Evolutionary conservation across 2,888 invertebrate genomes (phyloP), one percentile per base, ranked within the genome.

Genomic region (Euzophera pinguis): DNA sequence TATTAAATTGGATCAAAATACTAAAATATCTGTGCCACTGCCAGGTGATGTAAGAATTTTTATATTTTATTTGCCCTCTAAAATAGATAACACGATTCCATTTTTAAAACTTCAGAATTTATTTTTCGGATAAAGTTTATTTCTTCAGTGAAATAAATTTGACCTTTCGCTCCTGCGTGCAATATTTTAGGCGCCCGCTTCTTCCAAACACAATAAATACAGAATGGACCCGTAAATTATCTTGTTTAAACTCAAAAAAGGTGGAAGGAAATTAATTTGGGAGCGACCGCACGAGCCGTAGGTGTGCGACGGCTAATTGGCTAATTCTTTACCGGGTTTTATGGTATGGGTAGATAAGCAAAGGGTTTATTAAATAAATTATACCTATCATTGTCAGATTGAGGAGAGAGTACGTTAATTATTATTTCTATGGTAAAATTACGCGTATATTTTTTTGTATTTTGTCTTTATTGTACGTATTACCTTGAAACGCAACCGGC

Each of bases 171-270:
- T 3, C 22, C n/a, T 17, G 5, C 9, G 27, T 12, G 43, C 43
- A n/a, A 27, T 10, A 51, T 37, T 43, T 51, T 43, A 51, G 13
- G 27, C 12, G 7, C 47, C 53, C 60, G 53, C 56, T 52, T 61
- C 64, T 60, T 56, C 62, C 62, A 22, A 68, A 73, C 62, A 70
- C 73, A 67, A 76, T 79, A 75, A 76, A 79, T 78, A 73, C 61
- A 67, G 73, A 75, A 75, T 77, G 72, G 71, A 72, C 68, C 67
- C 69, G 69, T 78, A 75, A 78, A 81, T 78, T 75, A 75, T 75
- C 64, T 73, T 74, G 71, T 74, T 78, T 73, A 73, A 78, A 78
- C 67, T 73, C 63, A 68, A 73, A 79, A 77, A 77, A 78, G 73
- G 76, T 67, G 62, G 64, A 62, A 60, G 66, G 63, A 67, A 76